Percentiles rank a stretch among this genome's conserved stretches.
phyloP scores from a whole-genome alignment of 2,797 vertebrate species.

The Myiotriccus ornatus region DNA sequence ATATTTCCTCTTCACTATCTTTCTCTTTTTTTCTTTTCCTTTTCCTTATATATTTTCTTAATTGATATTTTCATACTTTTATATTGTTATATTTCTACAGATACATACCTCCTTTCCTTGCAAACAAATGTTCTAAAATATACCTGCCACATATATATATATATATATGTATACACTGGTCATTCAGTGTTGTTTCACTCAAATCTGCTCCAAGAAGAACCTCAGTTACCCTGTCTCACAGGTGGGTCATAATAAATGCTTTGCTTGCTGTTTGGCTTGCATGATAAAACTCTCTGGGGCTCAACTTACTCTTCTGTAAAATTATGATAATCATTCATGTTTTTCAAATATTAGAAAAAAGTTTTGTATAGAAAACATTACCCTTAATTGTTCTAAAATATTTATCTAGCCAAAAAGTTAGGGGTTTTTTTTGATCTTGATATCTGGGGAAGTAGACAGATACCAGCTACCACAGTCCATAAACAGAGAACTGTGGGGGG shows the following conservation, averaged over 20 bases:
- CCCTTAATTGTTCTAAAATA: background rate
- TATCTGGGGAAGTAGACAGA: background rate
- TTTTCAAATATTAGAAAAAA: background rate
- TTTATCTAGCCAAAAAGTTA: background rate
- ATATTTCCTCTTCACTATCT: background rate
- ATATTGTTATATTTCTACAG: background rate
- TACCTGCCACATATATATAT: background rate
- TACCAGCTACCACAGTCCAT: background rate
- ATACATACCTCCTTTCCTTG: background rate
- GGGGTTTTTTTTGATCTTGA: background rate
- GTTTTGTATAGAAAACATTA: background rate
- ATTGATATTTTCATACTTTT: background rate
- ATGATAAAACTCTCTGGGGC: background rate
- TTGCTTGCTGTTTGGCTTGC: background rate
- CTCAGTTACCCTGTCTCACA: background rate
- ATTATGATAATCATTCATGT: background rate
- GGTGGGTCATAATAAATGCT: background rate
- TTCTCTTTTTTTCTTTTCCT: background rate
- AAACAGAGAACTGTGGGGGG: accelerated
- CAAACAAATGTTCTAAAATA: background rate
- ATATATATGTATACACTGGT: background rate
- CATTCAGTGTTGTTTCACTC: background rate
- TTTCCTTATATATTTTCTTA: background rate
- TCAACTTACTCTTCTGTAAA: background rate
- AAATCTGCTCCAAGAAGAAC: background rate